These are phyloP conservation scores for Eupithecia exiguata DNA, from an alignment of 2,888 invertebrate genomes.

Conservation along the genomic window DNA sequence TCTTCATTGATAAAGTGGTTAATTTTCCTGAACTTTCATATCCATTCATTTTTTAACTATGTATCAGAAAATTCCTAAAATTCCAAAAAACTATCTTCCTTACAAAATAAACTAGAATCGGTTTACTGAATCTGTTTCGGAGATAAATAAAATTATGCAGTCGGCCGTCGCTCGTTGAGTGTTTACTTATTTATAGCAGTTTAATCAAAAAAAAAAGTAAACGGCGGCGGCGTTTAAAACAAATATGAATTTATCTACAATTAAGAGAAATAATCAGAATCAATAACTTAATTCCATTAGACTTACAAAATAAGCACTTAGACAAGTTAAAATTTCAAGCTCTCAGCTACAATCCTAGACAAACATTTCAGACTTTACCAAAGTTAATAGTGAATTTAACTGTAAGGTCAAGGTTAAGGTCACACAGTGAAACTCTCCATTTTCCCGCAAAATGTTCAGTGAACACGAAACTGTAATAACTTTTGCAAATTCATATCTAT, in stretches of 20 bases:
- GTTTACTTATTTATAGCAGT: too few relatives aligned
- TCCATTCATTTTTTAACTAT: neutral
- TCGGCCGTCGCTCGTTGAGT: too few relatives aligned
- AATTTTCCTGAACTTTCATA: neutral
- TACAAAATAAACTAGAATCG: neutral
- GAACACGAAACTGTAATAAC: constrained; percentile 33
- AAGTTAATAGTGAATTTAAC: neutral
- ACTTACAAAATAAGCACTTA: too few relatives aligned
- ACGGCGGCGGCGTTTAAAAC: too few relatives aligned
- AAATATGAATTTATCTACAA: too few relatives aligned
- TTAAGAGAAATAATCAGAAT: too few relatives aligned
- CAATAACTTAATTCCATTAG: too few relatives aligned
- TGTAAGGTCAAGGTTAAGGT: constrained; percentile 28
- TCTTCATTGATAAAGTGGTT: neutral
- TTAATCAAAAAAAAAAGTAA: too few relatives aligned
- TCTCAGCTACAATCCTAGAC: neutral
- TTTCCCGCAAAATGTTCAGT: constrained; percentile 29
- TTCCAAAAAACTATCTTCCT: neutral
- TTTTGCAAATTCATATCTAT: constrained; percentile 29
- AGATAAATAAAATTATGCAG: too few relatives aligned
- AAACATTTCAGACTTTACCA: neutral
- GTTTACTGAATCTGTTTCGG: too few relatives aligned
- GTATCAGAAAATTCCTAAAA: neutral
- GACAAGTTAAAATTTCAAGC: too few relatives aligned
- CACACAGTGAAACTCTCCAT: constrained; percentile 19